Conservation (phyloP, 2,797 vertebrate genomes). For the Acrossocheilus wenchowensis region DNA sequence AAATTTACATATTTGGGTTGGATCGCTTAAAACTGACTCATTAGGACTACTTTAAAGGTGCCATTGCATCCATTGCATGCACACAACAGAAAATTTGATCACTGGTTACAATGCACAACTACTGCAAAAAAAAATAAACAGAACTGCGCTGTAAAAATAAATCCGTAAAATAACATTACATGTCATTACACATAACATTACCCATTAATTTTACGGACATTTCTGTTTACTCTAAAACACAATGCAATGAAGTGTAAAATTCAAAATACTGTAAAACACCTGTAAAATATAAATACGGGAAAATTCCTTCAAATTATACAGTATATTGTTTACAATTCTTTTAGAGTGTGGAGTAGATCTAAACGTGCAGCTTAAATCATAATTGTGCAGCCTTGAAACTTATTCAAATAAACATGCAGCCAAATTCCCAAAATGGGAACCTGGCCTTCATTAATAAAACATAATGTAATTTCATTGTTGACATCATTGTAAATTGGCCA, state of each 20-base stretch:
- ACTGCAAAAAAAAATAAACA: no score
- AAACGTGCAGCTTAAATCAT: background rate
- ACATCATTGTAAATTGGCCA: conserved; percentile 1
- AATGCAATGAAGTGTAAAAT: no score
- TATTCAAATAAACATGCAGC: background rate
- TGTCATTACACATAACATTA: no score
- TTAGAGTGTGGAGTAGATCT: background rate
- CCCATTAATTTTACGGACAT: no score
- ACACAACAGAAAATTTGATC: background rate
- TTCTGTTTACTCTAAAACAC: no score
- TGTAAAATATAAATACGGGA: no score
- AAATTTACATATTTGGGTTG: background rate
- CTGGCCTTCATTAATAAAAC: background rate
- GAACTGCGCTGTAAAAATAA: no score
- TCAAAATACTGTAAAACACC: no score
- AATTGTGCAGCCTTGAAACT: background rate
- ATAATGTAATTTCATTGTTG: background rate
- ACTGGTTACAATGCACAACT: background rate
- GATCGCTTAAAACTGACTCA: background rate
- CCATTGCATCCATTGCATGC: background rate
- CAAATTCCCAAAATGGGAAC: background rate
- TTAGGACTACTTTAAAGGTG: background rate
- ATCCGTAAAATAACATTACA: no score
- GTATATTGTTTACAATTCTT: no score
- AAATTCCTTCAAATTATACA: no score